Conservation (phyloP, 2,113 vertebrate species). For the Tychaedon coryphoeus region DNA sequence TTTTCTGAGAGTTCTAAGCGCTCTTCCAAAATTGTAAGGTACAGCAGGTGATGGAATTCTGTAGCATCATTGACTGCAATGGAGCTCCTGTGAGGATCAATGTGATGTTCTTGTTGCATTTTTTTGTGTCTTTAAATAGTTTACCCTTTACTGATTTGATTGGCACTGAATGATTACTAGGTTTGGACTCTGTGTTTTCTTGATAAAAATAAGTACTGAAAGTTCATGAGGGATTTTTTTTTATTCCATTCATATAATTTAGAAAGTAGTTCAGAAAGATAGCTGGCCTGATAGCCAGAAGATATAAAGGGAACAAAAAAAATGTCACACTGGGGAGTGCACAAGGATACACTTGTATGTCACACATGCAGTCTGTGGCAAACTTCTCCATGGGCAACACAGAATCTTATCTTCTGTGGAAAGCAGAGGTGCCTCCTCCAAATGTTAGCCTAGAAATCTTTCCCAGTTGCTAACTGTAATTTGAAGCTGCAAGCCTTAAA, state of each 20-base stretch:
- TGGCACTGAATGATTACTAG: neutral
- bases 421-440: neutral
- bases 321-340: neutral
- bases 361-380: neutral
- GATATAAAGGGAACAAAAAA: neutral
- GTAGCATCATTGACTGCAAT: neutral
- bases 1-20: neutral
- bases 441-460: neutral
- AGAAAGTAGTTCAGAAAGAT: neutral
- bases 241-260: neutral
- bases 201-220: neutral
- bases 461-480: neutral
- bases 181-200: neutral
- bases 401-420: neutral
- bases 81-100: neutral
- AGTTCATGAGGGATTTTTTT: neutral
- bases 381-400: neutral
- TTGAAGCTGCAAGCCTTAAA: neutral
- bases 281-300: neutral
- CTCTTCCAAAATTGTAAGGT: neutral
- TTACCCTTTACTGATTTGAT: neutral
- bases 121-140: neutral
- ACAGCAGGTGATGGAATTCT: neutral
- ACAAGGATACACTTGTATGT: neutral
- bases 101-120: neutral